phyloP scores from a whole-genome alignment of 2,888 invertebrate species.

The Sarcophaga variegata region DNA sequence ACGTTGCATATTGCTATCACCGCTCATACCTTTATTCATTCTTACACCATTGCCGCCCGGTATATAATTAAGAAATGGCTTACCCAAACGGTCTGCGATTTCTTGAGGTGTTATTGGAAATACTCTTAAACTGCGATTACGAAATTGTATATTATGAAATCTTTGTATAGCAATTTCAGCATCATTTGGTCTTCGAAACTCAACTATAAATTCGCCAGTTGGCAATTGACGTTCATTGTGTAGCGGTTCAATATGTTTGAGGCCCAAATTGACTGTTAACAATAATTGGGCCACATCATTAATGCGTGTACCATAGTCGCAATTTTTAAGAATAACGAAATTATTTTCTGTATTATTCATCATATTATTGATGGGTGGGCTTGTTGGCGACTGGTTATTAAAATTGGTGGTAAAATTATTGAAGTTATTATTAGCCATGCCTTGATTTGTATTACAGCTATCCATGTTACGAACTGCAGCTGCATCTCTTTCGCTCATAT shows the following conservation, averaged over 20 bases:
- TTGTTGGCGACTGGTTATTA: constrained; percentile 35
- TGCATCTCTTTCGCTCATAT: constrained; percentile 29
- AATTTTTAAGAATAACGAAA: constrained; percentile 88
- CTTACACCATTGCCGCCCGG: constrained; percentile 74
- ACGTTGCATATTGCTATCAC: constrained; percentile 25
- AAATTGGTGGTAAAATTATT: constrained; percentile 54
- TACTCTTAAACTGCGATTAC: constrained; percentile 76
- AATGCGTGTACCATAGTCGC: constrained; percentile 89
- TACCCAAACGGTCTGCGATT: constrained; percentile 83
- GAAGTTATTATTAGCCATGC: constrained; percentile 34
- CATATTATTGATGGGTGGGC: constrained; percentile 12
- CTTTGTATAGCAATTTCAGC: constrained; percentile 82
- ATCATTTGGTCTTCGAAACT: constrained; percentile 88
- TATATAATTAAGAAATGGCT: constrained; percentile 78
- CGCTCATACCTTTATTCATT: constrained; percentile 56
- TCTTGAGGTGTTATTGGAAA: constrained; percentile 84
- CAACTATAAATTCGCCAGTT: constrained; percentile 93
- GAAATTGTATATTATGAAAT: constrained; percentile 82
- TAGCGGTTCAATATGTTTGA: constrained; percentile 90
- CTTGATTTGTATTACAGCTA: constrained; percentile 9
- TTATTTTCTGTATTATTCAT: constrained; percentile 81
- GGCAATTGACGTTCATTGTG: constrained; percentile 87
- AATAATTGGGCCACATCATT: constrained; percentile 92
- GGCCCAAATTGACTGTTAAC: constrained; percentile 88
- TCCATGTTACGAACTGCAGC: neutral